Conservation (phyloP, 2,888 invertebrate genomes). For the Chymomyza procnemis region DNA sequence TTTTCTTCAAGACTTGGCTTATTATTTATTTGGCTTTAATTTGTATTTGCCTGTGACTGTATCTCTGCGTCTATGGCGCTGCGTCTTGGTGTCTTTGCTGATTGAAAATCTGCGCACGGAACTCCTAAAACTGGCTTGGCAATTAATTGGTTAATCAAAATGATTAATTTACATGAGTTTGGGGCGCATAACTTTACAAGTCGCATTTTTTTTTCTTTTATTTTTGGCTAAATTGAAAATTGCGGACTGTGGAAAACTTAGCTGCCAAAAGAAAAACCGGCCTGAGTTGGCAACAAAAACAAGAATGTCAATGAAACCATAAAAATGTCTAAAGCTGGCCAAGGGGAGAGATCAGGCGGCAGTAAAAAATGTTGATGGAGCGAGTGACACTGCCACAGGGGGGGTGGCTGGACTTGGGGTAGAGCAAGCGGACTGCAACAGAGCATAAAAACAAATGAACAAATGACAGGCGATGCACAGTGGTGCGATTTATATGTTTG, state of each 20-base stretch:
- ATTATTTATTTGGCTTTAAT: slow-evolving; percentile 52
- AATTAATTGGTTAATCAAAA: slow-evolving; percentile 69
- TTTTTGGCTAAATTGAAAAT: slow-evolving; percentile 27
- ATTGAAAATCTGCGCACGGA: slow-evolving; percentile 57
- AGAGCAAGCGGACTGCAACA: background rate
- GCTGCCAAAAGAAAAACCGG: background rate
- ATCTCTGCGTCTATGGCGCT: background rate
- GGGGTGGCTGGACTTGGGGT: slow-evolving; percentile 21
- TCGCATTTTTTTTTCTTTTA: background rate
- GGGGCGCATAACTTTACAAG: slow-evolving; percentile 45
- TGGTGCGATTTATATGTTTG: background rate
- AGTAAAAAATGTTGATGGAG: slow-evolving; percentile 2
- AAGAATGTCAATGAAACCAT: slow-evolving; percentile 65
- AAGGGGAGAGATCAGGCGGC: slow-evolving; percentile 1
- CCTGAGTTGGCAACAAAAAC: background rate
- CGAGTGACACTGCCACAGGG: slow-evolving; percentile 2
- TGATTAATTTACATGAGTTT: slow-evolving; percentile 62
- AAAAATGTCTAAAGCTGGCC: slow-evolving; percentile 50
- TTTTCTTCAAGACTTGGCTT: background rate
- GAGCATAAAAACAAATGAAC: background rate
- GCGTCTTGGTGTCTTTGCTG: slow-evolving; percentile 18
- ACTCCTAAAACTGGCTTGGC: slow-evolving; percentile 59
- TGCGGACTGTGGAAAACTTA: slow-evolving; percentile 18
- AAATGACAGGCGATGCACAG: background rate
- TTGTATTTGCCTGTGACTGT: background rate